Evolutionary conservation across 37 sponge, comb jelly and placozoan species (phyloP).

Genomic region (Ianthella basta): DNA sequence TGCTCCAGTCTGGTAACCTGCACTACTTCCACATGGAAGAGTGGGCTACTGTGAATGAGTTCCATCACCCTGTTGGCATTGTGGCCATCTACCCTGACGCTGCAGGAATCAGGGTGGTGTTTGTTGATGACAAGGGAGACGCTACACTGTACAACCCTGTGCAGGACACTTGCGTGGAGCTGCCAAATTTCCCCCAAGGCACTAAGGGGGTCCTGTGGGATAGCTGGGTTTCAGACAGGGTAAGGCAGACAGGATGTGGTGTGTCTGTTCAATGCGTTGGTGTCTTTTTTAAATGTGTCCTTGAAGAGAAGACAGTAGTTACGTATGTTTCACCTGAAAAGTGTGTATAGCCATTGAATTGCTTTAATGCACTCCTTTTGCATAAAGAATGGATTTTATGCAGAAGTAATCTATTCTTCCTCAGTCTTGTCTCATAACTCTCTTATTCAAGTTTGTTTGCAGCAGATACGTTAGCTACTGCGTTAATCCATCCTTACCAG

Average conservation of each 20-base stretch:
- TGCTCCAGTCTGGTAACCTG: conserved; percentile 70
- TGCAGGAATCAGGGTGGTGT: conserved; percentile 73
- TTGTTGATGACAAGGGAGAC: conserved; percentile 94
- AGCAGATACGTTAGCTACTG: not conserved
- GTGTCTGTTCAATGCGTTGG: conserved; percentile 15
- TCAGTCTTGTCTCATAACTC: too few relatives aligned
- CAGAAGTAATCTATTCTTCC: too few relatives aligned
- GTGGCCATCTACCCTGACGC: conserved; percentile 72
- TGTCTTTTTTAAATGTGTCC: too few relatives aligned
- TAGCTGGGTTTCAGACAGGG: conserved; percentile 78
- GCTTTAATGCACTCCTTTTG: too few relatives aligned
- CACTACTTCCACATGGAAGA: conserved; percentile 90
- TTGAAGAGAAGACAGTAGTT: too few relatives aligned
- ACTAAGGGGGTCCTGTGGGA: conserved; percentile 90
- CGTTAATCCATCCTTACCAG: not conserved
- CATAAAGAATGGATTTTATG: too few relatives aligned
- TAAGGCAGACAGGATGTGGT: conserved; percentile 18
- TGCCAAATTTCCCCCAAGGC: conserved; percentile 76
- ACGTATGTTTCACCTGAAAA: too few relatives aligned
- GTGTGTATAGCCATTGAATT: too few relatives aligned
- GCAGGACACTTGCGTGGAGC: conserved; percentile 69
- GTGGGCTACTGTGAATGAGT: conserved; percentile 95
- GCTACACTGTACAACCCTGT: conserved; percentile 91
- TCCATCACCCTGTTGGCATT: conserved; percentile 80
- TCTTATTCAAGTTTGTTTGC: not conserved